A percentile compares a stretch with the other conserved stretches of the same genome.
Conservation (phyloP, 2,113 vertebrate genomes). For the Psammodynastes pulverulentus region DNA sequence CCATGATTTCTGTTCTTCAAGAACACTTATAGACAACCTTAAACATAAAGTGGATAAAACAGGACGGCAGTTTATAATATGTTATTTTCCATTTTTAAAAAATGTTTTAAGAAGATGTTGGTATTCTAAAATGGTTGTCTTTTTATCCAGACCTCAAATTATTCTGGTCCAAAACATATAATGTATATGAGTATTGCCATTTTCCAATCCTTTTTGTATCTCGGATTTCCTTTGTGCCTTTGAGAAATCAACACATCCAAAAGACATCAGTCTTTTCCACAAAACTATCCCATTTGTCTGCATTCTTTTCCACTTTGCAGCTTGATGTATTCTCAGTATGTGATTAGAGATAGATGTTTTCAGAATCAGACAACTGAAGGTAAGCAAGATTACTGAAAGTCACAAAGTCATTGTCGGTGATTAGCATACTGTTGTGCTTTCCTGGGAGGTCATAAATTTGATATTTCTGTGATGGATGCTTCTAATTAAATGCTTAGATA, state of each 20-base stretch:
- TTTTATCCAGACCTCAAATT: neutral
- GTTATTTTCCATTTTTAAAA: neutral
- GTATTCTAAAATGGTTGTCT: slow-evolving; percentile 9
- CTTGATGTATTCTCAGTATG: neutral
- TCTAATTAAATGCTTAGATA: neutral
- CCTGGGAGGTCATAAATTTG: neutral
- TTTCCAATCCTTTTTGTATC: slow-evolving; percentile 1
- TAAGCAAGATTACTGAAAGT: neutral
- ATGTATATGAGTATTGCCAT: slow-evolving; percentile 8
- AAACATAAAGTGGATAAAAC: neutral
- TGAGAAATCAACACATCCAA: neutral
- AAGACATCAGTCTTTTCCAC: neutral
- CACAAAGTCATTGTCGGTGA: neutral
- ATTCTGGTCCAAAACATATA: neutral
- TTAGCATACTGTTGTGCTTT: neutral
- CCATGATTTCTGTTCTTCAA: neutral
- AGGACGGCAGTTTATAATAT: neutral
- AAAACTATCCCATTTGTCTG: neutral
- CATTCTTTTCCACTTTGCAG: neutral
- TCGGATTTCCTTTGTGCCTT: neutral
- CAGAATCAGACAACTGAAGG: neutral
- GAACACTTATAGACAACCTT: neutral
- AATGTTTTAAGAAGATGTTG: neutral
- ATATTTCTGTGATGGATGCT: neutral
- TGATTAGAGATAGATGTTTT: neutral